These are phyloP conservation scores for Xestia ashworthii DNA, from an alignment of 2,888 invertebrate genomes.

Conservation along the genomic window DNA sequence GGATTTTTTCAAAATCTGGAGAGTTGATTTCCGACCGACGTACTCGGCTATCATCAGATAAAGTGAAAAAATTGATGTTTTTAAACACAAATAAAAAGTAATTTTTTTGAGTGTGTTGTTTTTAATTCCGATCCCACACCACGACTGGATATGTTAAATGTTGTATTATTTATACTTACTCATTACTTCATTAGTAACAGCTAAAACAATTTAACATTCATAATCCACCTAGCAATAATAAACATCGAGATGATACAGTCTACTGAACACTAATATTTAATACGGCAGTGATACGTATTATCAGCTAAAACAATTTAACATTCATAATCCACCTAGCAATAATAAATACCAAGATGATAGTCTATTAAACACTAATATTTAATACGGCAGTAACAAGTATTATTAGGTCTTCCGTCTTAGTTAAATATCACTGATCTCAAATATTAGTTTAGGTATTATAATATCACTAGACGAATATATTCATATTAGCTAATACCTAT, in stretches of 20 bases:
- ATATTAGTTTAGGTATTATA: neutral
- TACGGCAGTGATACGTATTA: constrained; percentile 2
- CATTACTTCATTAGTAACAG: neutral
- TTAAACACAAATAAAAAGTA: constrained; percentile 10
- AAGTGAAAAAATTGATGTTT: constrained; percentile 10
- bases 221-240: constrained; percentile 5
- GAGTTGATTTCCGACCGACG: constrained; percentile 4
- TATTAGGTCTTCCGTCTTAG: neutral
- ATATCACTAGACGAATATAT: too few relatives aligned
- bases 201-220: constrained; percentile 4
- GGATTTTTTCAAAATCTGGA: constrained; percentile 10
- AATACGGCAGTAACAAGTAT: constrained; percentile 2
- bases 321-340: too few relatives aligned
- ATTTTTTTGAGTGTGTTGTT: neutral
- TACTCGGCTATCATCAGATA: constrained; percentile 1
- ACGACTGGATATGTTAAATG: constrained; percentile 2
- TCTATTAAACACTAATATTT: neutral
- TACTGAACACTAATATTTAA: neutral
- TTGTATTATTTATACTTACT: constrained; percentile 1
- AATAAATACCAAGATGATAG: too few relatives aligned
- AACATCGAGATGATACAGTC: neutral
- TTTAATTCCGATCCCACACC: neutral
- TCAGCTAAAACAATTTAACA: neutral
- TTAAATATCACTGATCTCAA: constrained; percentile 5
- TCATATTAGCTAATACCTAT: too few relatives aligned